Conservation (phyloP, 2,113 vertebrate species). For the Pituophis catenifer region DNA sequence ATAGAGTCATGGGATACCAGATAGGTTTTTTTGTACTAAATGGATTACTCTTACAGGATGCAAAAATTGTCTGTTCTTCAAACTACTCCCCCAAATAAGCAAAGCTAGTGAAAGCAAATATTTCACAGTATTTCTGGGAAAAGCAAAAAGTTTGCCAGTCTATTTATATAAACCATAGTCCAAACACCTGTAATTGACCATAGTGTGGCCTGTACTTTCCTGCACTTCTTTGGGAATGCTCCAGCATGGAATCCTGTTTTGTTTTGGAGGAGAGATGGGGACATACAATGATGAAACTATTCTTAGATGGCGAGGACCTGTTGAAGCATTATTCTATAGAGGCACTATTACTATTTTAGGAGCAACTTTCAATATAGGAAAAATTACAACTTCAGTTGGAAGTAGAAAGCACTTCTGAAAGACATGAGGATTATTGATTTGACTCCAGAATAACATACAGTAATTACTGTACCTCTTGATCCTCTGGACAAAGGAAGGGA, state of each 20-base stretch:
- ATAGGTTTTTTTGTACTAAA: neutral
- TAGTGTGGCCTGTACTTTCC: slow-evolving; percentile 42
- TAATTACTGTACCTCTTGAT: neutral
- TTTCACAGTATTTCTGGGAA: neutral
- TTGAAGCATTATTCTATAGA: neutral
- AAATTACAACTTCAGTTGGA: neutral
- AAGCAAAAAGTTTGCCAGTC: slow-evolving; percentile 20
- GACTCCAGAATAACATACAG: neutral
- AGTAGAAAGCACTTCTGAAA: neutral
- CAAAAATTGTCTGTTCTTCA: neutral
- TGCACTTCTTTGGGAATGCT: slow-evolving; percentile 15
- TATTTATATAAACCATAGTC: slow-evolving; percentile 36
- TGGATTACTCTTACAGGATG: neutral
- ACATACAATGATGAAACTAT: slow-evolving; percentile 50
- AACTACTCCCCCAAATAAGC: slow-evolving; percentile 6
- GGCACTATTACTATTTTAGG: neutral
- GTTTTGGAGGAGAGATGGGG: slow-evolving; percentile 54
- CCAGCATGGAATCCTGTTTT: slow-evolving; percentile 44
- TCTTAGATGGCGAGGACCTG: neutral
- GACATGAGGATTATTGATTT: slow-evolving; percentile 10
- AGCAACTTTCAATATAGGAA: neutral
- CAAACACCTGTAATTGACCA: slow-evolving; percentile 63
- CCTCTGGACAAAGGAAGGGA: neutral
- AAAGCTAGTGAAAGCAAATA: slow-evolving; percentile 12
- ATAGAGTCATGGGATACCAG: neutral